These are phyloP conservation scores for Brachyhypopomus gauderio DNA, from an alignment of 2,113 vertebrate species.

Conservation along the genomic window DNA sequence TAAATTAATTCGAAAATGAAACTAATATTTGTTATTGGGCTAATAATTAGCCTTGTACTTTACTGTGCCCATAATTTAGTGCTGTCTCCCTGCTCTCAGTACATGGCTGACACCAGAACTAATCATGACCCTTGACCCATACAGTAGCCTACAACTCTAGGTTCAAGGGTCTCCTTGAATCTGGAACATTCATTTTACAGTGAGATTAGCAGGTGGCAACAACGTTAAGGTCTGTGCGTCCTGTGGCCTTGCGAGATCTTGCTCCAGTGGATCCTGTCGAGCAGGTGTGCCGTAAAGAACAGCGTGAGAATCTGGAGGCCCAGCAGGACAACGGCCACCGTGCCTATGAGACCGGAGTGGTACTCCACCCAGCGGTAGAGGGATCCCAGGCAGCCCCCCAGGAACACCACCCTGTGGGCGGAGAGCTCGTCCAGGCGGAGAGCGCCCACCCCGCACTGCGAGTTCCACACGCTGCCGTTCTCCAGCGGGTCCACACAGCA, in stretches of 20 bases:
- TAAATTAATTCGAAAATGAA: too few relatives aligned
- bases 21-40: too few relatives aligned
- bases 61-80: too few relatives aligned
- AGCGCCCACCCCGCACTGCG: conserved; percentile 80
- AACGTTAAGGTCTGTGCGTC: too few relatives aligned
- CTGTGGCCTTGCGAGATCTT: conserved; percentile 5
- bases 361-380: conserved; percentile 75
- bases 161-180: too few relatives aligned
- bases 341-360: conserved; percentile 59
- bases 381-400: conserved; percentile 77
- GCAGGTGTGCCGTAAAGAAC: conserved; percentile 70
- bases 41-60: too few relatives aligned
- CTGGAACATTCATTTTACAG: too few relatives aligned
- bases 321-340: conserved; percentile 28
- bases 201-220: too few relatives aligned
- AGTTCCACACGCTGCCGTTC: conserved; percentile 78
- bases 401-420: conserved; percentile 70
- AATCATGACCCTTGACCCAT: too few relatives aligned
- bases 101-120: too few relatives aligned
- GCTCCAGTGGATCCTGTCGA: conserved; percentile 66
- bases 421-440: conserved; percentile 71
- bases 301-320: conserved; percentile 73
- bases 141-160: too few relatives aligned
- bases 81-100: too few relatives aligned
- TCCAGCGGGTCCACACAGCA: conserved; percentile 83